Evolutionary conservation across 2,113 vertebrate genomes (phyloP), one percentile per base, ranked within the genome.

Genomic region (Platichthys stellatus): DNA sequence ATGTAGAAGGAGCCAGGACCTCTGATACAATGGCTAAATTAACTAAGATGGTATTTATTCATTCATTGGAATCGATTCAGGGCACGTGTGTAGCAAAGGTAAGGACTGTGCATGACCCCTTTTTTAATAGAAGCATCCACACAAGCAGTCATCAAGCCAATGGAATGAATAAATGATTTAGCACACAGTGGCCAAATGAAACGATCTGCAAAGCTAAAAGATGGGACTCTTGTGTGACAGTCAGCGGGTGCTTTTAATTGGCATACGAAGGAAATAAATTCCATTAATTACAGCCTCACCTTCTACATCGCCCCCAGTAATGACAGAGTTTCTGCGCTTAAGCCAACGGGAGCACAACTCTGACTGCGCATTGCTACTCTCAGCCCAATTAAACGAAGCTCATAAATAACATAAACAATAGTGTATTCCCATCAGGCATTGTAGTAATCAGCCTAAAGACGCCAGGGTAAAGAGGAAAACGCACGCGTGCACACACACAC

Each of bases 351-450:
- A 85, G 72, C 43, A 3, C 5, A 31, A 59, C 58, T 69, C 80
- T 74, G 68, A 69, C 56, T 51, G 80, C 69, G 80, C 75, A 56
- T 28, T 68, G 26, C 79, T 69, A 24, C 82, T 83, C 88, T 80
- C 76, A 86, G 87, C 72, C 87, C 84, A 87, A 87, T 93, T 91
- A 92, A 85, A 87, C 0, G 9, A 67, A 81, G 72, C 87, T 89
- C 89, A 88, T 92, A 91, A 93, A 92, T 91, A 92, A 86, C 82
- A 78, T 73, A 90, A 90, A 91, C 83, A 86, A 89, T 82, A 81
- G 57, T 82, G 79, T 62, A 31, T 58, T 78, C 87, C 90, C 90
- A 76, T 45, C 66, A 89, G 92, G 80, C 88, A 5, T 12, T 60
- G 78, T 63, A 59, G 84, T 87, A 90, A 90, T 92, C 86, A 88